phyloP scores from a whole-genome alignment of 92 coral and sea anemone species.

The Diadumene lineata region DNA sequence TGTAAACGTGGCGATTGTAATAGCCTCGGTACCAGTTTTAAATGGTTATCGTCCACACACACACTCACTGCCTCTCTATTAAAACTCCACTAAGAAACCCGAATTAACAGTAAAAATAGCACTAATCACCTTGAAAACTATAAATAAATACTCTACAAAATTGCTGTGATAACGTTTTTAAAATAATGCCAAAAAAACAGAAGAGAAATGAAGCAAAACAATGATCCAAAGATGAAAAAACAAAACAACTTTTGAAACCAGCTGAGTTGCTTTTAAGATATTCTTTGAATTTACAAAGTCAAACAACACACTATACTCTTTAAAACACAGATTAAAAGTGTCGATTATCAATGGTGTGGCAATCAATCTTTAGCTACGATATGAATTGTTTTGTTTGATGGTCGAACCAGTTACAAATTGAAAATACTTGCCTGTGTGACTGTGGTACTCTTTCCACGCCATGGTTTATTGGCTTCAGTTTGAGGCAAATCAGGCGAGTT shows the following conservation, averaged over 20 bases:
- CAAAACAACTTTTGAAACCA: neutral
- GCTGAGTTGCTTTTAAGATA: neutral
- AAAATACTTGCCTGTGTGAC: conserved; percentile 83
- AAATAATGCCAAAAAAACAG: neutral
- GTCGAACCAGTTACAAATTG: neutral
- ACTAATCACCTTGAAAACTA: neutral
- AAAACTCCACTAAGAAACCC: neutral
- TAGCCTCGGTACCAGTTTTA: conserved; percentile 15
- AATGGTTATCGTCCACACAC: neutral
- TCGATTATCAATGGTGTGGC: neutral
- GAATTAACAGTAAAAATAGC: neutral
- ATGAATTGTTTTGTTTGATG: neutral
- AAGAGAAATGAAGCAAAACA: neutral
- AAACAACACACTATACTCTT: neutral
- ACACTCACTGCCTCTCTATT: neutral
- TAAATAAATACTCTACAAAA: neutral
- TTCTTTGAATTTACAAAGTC: conserved; percentile 11
- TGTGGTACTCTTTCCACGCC: conserved; percentile 86
- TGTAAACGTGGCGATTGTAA: conserved; percentile 56
- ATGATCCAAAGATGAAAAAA: neutral
- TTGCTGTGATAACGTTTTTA: neutral
- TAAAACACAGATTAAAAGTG: neutral
- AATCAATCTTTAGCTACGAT: neutral
- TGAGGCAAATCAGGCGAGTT: conserved; percentile 72
- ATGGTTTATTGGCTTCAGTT: conserved; percentile 49